Evolutionary conservation across 2,797 vertebrate species (phyloP), one percentile per base, ranked within the genome.

Genomic region (Paramormyrops hopkinsi): DNA sequence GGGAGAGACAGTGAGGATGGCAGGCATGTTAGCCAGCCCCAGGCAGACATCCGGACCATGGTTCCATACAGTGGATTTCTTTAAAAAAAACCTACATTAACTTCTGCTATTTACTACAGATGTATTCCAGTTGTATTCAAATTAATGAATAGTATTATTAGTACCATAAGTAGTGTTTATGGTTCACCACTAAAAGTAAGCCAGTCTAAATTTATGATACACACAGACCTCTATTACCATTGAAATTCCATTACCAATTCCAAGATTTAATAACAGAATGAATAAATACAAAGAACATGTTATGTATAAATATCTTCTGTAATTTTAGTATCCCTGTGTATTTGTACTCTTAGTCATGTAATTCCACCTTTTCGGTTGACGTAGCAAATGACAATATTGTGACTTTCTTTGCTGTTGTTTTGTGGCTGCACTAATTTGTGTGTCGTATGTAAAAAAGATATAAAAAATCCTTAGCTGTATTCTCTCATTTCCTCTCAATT

Each of bases 231-330:
- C 9, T 29, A 14, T 29, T 73, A 37, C 65, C 65, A 73, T 73
- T 37, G 22, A 62, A 73, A 73, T 86, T 89, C 83, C 59, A 86
- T 76, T 86, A n/a, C 46, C 44, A 73, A 56, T 86, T 87, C 89
- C 84, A 73, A 62, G 50, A 50, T 51, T 44, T 25, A 46, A 53
- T 88, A 88, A 82, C 22, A 56, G 73, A 41, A 41, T 44, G n/a
- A 5, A 25, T 79, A 54, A 79, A 88, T 22, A 88, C 53, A 88
- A 33, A 76, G 65, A 79, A 76, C 62, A 44, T 69, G 19, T 53
- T 44, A 29, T 86, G 83, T n/a, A 73, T 73, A 87, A 86, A 89
- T 76, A 86, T 29, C 22, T 37, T 37, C 59, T 87, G 86, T 89
- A 51, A 41, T 76, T 53, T 76, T 86, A 56, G 59, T 54, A 50